phyloP scores from a whole-genome alignment of 2,888 invertebrate genomes.

The Trichogramma dendrolimi region DNA sequence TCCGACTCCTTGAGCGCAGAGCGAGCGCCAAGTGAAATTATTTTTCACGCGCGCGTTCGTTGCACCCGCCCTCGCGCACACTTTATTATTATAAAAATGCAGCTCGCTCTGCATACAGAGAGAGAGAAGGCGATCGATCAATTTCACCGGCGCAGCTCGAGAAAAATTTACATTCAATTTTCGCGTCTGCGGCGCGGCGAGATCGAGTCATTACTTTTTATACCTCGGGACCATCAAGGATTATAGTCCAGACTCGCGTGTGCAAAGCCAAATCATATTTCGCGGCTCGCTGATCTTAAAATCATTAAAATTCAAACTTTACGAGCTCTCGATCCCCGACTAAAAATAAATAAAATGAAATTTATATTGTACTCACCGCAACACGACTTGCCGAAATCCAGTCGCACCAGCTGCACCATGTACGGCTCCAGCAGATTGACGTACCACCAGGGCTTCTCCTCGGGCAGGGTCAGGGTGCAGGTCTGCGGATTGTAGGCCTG shows the following conservation, averaged over 20 bases:
- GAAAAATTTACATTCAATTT: background rate
- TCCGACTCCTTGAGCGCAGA: background rate
- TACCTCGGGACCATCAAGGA: too few species aligned
- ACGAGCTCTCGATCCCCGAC: background rate
- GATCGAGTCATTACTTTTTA: too few species aligned
- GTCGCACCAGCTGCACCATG: constrained; percentile 86
- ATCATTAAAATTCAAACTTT: background rate
- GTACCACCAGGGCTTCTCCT: constrained; percentile 91
- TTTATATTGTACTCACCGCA: constrained; percentile 66
- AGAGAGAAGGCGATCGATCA: background rate
- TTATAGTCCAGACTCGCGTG: too few species aligned
- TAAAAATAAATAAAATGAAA: constrained; percentile 3
- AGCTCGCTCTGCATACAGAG: background rate
- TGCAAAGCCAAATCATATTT: too few species aligned
- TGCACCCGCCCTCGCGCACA: background rate
- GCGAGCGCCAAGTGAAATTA: background rate
- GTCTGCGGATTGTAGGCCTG: constrained; percentile 77
- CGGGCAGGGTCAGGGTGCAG: constrained; percentile 80
- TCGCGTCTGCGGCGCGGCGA: too few species aligned
- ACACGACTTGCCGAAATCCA: constrained; percentile 87
- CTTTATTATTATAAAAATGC: background rate
- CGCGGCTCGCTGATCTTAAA: too few species aligned
- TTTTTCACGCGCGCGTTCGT: constrained; percentile 6
- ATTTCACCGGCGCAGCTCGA: background rate
- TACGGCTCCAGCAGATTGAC: constrained; percentile 90